phyloP scores from a whole-genome alignment of 2,888 invertebrate genomes.

The Limenitis arthemis region DNA sequence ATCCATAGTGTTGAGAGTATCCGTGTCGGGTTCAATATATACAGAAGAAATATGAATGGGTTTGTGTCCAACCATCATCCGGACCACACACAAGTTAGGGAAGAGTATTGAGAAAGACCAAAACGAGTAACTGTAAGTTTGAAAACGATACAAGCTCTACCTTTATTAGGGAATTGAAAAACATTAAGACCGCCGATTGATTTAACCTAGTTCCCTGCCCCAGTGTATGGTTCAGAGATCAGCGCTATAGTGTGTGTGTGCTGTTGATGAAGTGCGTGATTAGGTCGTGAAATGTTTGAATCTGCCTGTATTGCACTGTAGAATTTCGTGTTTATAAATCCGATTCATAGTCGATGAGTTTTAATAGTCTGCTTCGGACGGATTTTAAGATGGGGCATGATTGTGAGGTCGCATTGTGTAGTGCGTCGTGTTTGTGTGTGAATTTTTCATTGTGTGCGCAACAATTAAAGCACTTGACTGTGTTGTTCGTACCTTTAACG shows the following conservation, averaged over 20 bases:
- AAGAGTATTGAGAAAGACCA: constrained; percentile 8
- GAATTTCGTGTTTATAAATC: too few relatives aligned
- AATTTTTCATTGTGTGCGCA: too few relatives aligned
- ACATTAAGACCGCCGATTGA: constrained; percentile 4
- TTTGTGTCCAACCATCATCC: not conserved
- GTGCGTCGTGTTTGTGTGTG: too few relatives aligned
- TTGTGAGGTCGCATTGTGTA: too few relatives aligned
- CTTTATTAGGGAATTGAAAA: constrained; percentile 6
- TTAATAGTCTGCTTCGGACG: too few relatives aligned
- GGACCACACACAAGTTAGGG: constrained; percentile 10
- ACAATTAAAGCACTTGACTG: too few relatives aligned
- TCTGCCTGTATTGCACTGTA: not conserved
- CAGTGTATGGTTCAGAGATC: constrained; percentile 14
- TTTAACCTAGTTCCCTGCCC: constrained; percentile 3
- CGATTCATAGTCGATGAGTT: too few relatives aligned
- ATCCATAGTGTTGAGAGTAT: constrained; percentile 4
- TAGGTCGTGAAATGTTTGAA: not conserved
- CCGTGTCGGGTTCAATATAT: constrained; percentile 13
- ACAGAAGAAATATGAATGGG: constrained; percentile 10
- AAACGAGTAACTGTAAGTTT: not conserved
- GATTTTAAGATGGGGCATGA: too few relatives aligned
- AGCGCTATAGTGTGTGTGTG: constrained; percentile 2
- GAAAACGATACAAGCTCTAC: not conserved
- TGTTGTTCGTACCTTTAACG: not conserved
- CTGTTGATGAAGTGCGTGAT: not conserved